phyloP scores from a whole-genome alignment of 2,888 invertebrate species.

The Polydrusus pterygomalis region DNA sequence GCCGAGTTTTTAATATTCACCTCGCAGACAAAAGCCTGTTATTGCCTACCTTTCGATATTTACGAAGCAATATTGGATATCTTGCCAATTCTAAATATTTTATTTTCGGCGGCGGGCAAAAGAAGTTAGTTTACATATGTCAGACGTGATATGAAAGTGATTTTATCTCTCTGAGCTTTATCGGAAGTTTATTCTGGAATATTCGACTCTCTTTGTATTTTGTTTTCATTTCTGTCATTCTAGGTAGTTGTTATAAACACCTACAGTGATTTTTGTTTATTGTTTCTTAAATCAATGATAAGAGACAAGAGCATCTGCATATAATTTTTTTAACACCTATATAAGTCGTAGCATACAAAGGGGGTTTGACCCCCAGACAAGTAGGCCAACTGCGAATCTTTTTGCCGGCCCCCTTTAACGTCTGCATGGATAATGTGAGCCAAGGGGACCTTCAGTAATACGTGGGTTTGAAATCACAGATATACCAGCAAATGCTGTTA shows the following conservation, averaged over 20 bases:
- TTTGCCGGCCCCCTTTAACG: no score
- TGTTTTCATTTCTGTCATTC: slow-evolving; percentile 20
- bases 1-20: slow-evolving; percentile 56
- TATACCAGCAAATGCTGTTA: no score
- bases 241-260: background rate
- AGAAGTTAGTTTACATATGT: slow-evolving; percentile 70
- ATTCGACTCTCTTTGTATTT: slow-evolving; percentile 45
- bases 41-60: slow-evolving; percentile 61
- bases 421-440: no score
- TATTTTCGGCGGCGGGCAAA: slow-evolving; percentile 67
- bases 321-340: no score
- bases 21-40: slow-evolving; percentile 59
- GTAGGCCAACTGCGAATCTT: no score
- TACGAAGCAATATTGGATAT: slow-evolving; percentile 60
- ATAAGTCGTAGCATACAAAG: no score
- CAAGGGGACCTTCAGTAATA: no score
- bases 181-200: slow-evolving; percentile 58
- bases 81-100: slow-evolving; percentile 69
- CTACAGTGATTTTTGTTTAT: no score
- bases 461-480: no score
- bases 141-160: slow-evolving; percentile 69
- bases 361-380: no score
- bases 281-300: no score
- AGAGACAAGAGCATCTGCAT: no score
- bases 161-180: slow-evolving; percentile 58